Evolutionary conservation across 2,797 vertebrate genomes (phyloP), one percentile per base, ranked within the genome.

Genomic region (Micromesistius poutassou): DNA sequence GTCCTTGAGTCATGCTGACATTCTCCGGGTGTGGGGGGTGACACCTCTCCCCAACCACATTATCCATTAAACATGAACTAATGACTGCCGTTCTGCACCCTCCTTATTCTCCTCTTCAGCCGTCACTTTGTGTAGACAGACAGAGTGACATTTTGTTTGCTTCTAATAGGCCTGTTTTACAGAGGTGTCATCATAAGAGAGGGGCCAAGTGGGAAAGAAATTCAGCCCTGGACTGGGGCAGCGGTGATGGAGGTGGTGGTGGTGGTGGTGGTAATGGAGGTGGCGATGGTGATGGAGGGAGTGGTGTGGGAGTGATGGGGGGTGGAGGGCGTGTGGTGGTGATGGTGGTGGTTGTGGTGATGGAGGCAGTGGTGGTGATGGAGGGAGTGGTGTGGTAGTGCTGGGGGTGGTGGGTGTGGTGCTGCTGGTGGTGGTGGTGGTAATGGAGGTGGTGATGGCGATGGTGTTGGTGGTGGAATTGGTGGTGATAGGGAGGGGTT

Each of bases 91-190:
- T 22, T 33, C 70, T 16, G 13, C 6, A 30, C 70, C 6, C 31
- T 38, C 72, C n/a, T 5, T 55, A 33, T 76, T 22, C 25, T 78
- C 78, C 74, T 74, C 12, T 25, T 68, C 62, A 68, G 62, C 62
- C 62, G 10, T 30, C n/a, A 28, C 40, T 42, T 42, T 42, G 40
- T 42, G 13, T 42, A 42, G 40, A 42, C 46, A 19, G 46, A 22
- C 46, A 50, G 46, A 50, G 8, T 8, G 9, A 9, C 46, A 22
- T 22, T 22, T 50, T 3, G 46, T 50, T 50, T 6, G 19, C 46
- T 50, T 50, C 19, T 5, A 6, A 22, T 50, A 50, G 46, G 22
- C 46, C 16, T 1, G 3, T 50, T 22, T 50, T 5, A 22, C 46
- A 22, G 14, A 46, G 42, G 42, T 14, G 14, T 46, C 42, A 50